Base-by-base conservation (phyloP, 2,797 vertebrate species). In the Crotalus adamanteus region DNA sequence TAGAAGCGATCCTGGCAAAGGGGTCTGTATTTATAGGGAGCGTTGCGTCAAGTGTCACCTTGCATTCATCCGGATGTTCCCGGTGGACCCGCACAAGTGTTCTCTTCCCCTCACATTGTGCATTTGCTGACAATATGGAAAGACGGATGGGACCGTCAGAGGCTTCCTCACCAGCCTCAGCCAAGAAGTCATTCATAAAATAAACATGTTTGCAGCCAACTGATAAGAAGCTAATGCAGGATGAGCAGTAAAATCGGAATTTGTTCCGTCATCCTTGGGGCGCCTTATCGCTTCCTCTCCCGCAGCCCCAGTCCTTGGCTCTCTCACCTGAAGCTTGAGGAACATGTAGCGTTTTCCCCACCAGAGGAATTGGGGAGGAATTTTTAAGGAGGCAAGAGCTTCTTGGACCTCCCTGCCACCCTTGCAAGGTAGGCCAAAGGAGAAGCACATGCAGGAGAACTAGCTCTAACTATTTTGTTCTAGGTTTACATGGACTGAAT, bases 21-120 rank as follows among this genome's bases (percentile, higher is more conserved):
- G 97, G 97, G 9, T 53, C 55, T 93, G 96, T 96, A 97, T 97
- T 98, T 97, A 97, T 97, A 96, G 0, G 0, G 96, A 96, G 95
- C 94, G 97, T 92, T 97, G 96, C 94, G 94, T 97, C 96, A 96
- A 97, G 97, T 97, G 97, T 97, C 97, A 97, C 95, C 96, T 95
- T 87, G 53, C 96, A 97, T 97, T 97, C 96, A 95, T 98, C 97
- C 97, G 92, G 92, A 94, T 73, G 96, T 95, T 96, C 97, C 96
- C 97, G 92, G 28, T 51, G 97, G 97, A 96, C 93, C 0, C 1
- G 94, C 87, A 93, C 94, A 96, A 96, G 97, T 96, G 97, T 98
- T 97, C 97, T 97, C 97, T 96, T 96, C 94, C 93, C 96, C 94
- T 90, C 87, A 60, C 96, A 13, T 31, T 78, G 25, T n/a, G 16